Evolutionary conservation across 2,888 invertebrate genomes (phyloP).

Genomic region (Dryadula phaetusa): DNA sequence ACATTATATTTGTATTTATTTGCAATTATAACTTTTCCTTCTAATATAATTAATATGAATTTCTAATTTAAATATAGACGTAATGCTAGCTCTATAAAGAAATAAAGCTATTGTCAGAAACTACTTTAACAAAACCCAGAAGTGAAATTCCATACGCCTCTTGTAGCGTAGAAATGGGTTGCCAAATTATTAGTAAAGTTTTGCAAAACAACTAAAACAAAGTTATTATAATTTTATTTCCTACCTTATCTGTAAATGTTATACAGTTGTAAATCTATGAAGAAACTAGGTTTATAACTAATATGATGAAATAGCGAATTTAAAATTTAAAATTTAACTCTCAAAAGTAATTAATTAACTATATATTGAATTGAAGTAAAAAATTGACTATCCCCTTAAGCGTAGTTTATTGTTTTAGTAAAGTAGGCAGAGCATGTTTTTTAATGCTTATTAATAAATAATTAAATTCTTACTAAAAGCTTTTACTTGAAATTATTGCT

Average conservation of each 20-base stretch:
- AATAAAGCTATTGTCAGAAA: neutral
- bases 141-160: neutral
- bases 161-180: neutral
- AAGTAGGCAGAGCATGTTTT: neutral
- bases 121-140: conserved; percentile 1
- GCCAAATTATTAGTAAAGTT: conserved; percentile 11
- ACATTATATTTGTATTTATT: too few relatives aligned
- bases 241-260: neutral
- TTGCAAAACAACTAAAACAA: neutral
- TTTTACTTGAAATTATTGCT: neutral
- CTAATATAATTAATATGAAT: too few relatives aligned
- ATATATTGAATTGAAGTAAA: too few relatives aligned
- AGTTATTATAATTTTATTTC: neutral
- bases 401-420: neutral
- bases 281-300: neutral
- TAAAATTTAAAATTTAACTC: too few relatives aligned
- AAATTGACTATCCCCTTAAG: neutral
- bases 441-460: conserved; percentile 4
- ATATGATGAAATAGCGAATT: too few relatives aligned
- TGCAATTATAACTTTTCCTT: too few relatives aligned
- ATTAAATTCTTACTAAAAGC: neutral
- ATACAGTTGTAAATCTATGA: neutral
- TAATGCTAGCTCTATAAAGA: too few relatives aligned
- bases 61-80: too few relatives aligned
- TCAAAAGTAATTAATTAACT: neutral